Conservation (phyloP, 1,140 invertebrate species). For the Eumeta japonica region DNA sequence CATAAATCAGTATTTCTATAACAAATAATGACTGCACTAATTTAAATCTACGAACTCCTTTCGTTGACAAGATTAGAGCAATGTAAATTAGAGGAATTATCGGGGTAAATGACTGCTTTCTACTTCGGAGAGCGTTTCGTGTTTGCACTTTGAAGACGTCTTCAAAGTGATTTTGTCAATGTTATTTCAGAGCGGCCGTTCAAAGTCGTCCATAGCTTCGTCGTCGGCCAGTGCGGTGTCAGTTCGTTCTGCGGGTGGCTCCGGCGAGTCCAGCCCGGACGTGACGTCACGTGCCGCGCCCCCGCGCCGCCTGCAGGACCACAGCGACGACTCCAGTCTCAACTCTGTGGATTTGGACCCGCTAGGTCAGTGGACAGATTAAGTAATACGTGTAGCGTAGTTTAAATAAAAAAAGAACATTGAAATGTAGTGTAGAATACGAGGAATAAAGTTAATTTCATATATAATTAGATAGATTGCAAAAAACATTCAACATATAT, state of each 20-base stretch:
- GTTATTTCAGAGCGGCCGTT: slow-evolving; percentile 60
- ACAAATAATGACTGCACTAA: no score
- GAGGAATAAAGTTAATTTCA: no score
- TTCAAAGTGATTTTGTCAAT: slow-evolving; percentile 1
- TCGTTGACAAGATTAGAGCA: no score
- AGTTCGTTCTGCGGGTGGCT: slow-evolving; percentile 55
- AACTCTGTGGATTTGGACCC: slow-evolving; percentile 63
- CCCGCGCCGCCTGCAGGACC: slow-evolving; percentile 55
- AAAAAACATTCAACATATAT: no score
- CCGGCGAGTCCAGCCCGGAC: slow-evolving; percentile 57
- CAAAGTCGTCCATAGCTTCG: slow-evolving; percentile 60
- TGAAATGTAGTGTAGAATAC: no score
- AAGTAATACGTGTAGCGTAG: neutral
- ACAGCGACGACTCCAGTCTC: slow-evolving; percentile 61
- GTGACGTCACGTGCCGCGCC: slow-evolving; percentile 58
- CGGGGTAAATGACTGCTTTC: no score
- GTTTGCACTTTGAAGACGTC: no score
- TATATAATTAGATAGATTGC: no score
- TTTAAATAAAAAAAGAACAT: neutral
- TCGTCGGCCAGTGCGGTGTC: slow-evolving; percentile 51
- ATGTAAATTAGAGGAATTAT: no score
- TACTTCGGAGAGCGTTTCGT: no score
- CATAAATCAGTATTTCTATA: no score
- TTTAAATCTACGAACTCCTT: no score
- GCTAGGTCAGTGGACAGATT: slow-evolving; percentile 35